Base-by-base conservation (phyloP, 30 jellyfish, hydroid and myxozoan species). In the Turritopsis dohrnii region DNA sequence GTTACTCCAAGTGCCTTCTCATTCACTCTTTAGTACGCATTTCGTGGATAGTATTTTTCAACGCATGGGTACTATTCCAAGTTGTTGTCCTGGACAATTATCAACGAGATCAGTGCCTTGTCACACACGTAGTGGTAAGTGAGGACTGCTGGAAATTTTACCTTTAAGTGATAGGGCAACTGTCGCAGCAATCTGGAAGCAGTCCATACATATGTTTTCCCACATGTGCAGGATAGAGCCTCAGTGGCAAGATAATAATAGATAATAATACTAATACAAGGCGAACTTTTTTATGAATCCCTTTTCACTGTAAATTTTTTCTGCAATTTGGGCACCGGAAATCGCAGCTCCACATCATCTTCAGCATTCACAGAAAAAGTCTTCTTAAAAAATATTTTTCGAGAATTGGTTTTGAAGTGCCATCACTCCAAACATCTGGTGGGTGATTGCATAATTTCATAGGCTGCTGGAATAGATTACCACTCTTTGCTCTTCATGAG, bases 71-170 rank as follows among this genome's bases (percentile, higher is more conserved):
- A 31, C 94, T 77, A 71, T 86, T 86, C 21, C 94, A 89, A 28
- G 77, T 27, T n/a, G 80, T 79, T n/a, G 80, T 79, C 74, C 94
- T 52, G n/a, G 88, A 77, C 54, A 80, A n/a, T 75, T 13, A 86
- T 75, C 89, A 79, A 65, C n/a, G 94, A 79, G n/a, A 86, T 54
- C 71, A 86, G 79, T 20, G 84, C 22, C 72, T 21, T 41, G 69
- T 86, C 94, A 66, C 89, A 80, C 8, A 86, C 95, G 80, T 65
- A 79, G 79, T 87, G 71, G 75, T 81, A 71, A 52, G 95, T 80
- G 86, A 87, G 77, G 41, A 74, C 83, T 23, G 83, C 83, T n/a
- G 83, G 95, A 30, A 85, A 85, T 28, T 84, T 52, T 69, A n/a
- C 72, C 27, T 69, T 27, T 21, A 84, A 9, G 41, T 30, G 60